Evolutionary conservation across 1,140 invertebrate species (phyloP).

Genomic region (Caenorhabditis latens): DNA sequence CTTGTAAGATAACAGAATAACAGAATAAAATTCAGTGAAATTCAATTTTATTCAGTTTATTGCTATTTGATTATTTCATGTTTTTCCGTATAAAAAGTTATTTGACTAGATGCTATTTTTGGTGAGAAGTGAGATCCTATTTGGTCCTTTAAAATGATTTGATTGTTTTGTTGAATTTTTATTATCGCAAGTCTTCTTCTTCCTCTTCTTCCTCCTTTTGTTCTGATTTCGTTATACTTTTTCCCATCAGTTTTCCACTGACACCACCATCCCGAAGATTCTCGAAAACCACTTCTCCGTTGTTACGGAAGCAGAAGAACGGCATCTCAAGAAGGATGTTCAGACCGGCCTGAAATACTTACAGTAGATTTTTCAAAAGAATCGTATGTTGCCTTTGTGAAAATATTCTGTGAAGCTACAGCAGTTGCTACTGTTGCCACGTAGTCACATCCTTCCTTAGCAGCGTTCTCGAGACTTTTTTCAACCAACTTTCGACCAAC

Average conservation of each 20-base stretch:
- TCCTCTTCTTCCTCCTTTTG: constrained; percentile 4
- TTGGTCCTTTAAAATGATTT: constrained; percentile 12
- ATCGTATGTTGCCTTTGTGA: neutral
- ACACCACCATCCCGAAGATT: constrained; percentile 56
- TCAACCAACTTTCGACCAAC: constrained; percentile 43
- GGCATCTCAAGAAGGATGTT: constrained; percentile 40
- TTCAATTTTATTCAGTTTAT: no score
- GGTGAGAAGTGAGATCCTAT: neutral
- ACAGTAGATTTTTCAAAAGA: neutral
- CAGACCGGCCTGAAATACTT: constrained; percentile 18
- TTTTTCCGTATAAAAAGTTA: no score
- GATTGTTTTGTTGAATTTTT: neutral
- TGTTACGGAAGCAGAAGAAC: constrained; percentile 56
- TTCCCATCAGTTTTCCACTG: constrained; percentile 58
- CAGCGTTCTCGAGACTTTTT: constrained; percentile 21
- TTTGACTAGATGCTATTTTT: no score
- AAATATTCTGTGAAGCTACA: constrained; percentile 15
- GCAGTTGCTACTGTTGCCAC: constrained; percentile 41
- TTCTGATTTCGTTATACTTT: neutral
- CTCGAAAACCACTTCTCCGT: constrained; percentile 47
- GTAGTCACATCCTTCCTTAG: constrained; percentile 2
- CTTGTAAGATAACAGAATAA: no score
- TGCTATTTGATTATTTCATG: no score
- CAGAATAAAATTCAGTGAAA: no score
- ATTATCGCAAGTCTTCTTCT: constrained; percentile 18